These are phyloP conservation scores for Microcebus tavaratra DNA, from an alignment of 2,113 vertebrate genomes.

Conservation along the genomic window DNA sequence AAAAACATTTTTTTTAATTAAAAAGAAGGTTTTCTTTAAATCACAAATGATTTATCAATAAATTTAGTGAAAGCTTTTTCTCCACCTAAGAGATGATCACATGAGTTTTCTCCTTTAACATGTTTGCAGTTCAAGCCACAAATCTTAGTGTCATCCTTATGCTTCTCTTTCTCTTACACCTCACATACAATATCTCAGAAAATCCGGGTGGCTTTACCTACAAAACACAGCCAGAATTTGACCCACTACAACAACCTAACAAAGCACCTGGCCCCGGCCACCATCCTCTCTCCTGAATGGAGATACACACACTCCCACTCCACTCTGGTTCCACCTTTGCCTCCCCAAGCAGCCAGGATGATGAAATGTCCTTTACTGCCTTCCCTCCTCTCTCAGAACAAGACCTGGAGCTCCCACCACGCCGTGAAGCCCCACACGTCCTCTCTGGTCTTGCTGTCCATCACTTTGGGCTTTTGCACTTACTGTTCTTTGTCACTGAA, in stretches of 20 bases:
- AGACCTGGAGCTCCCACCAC: not conserved
- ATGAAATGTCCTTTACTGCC: not conserved
- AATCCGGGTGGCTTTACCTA: not conserved
- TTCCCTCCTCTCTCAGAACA: not conserved
- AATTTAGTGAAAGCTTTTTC: not conserved
- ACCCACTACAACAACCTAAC: not conserved
- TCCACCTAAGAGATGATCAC: not conserved
- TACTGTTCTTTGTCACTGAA: not conserved
- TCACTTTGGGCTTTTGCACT: fast-evolving
- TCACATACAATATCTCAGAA: not conserved
- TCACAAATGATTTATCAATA: not conserved
- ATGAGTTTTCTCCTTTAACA: not conserved
- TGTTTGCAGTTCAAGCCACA: not conserved
- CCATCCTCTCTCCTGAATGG: not conserved
- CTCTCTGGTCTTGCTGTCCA: not conserved
- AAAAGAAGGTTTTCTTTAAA: not conserved
- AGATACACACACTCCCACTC: fast-evolving
- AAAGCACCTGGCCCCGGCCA: fast-evolving
- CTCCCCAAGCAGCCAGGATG: not conserved
- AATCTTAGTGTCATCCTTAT: not conserved
- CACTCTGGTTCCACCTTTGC: not conserved
- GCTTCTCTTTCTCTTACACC: not conserved
- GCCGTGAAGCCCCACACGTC: fast-evolving
- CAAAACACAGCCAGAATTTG: fast-evolving
- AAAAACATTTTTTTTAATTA: not conserved